These are phyloP conservation scores for Urocyon cinereoargenteus DNA, from an alignment of 2,797 vertebrate genomes.

Conservation along the genomic window DNA sequence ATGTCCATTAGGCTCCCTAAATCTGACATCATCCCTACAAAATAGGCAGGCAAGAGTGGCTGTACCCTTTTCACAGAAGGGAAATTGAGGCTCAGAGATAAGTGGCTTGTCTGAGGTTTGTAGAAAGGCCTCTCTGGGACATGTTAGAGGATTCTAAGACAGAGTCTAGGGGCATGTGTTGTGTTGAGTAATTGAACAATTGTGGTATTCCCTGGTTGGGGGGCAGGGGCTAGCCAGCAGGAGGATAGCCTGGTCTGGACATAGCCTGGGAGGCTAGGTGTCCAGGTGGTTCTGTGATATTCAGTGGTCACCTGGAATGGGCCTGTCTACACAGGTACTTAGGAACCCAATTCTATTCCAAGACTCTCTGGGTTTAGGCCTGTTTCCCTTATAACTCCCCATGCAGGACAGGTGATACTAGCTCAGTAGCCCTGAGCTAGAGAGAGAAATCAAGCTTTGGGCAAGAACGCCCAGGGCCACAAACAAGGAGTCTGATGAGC, in stretches of 20 bases:
- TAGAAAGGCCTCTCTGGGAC: background rate
- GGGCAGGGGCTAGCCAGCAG: background rate
- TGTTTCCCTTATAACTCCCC: background rate
- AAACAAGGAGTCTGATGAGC: background rate
- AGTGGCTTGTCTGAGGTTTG: background rate
- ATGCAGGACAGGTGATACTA: background rate
- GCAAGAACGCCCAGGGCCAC: background rate
- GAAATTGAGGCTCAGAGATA: constrained; percentile 25
- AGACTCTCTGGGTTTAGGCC: background rate
- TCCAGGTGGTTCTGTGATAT: background rate
- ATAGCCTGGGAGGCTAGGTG: background rate
- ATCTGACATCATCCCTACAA: background rate
- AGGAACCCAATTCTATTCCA: background rate
- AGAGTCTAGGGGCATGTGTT: background rate
- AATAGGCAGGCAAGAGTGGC: background rate
- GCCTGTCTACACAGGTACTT: background rate
- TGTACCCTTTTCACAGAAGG: background rate
- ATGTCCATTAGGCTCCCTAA: background rate
- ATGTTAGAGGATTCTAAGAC: background rate
- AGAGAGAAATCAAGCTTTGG: background rate
- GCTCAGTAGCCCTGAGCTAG: background rate
- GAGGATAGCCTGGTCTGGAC: background rate
- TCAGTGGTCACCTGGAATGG: background rate
- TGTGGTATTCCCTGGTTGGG: background rate
- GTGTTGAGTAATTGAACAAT: background rate